Evolutionary conservation across 2,888 invertebrate species (phyloP).

Genomic region (Heliconius sara): DNA sequence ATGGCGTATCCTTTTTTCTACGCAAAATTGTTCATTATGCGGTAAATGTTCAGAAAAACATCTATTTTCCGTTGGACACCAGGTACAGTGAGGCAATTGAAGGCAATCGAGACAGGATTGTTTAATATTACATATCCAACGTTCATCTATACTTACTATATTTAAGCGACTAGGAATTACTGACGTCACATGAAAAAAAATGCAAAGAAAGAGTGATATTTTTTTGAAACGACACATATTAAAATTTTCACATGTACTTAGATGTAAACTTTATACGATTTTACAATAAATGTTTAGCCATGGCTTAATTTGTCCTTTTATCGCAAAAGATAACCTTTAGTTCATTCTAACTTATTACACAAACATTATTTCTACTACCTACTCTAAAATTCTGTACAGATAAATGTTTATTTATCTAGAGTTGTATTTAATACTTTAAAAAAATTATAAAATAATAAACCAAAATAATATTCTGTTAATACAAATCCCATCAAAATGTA

Average conservation of each 20-base stretch:
- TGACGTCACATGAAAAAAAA: slow-evolving; percentile 49
- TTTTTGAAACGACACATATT: slow-evolving; percentile 37
- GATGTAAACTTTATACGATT: slow-evolving; percentile 43
- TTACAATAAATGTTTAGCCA: slow-evolving; percentile 63
- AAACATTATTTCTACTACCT: slow-evolving; percentile 46
- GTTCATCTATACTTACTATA: slow-evolving; percentile 61
- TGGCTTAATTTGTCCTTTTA: slow-evolving; percentile 64
- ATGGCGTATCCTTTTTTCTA: slow-evolving; percentile 60
- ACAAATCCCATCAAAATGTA: too few relatives aligned
- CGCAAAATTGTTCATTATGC: slow-evolving; percentile 58
- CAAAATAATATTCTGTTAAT: neutral
- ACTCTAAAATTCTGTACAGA: slow-evolving; percentile 25
- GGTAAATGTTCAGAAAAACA: slow-evolving; percentile 66
- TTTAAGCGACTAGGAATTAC: slow-evolving; percentile 50
- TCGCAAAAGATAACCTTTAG: slow-evolving; percentile 73
- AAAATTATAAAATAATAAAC: neutral
- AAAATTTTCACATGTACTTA: neutral
- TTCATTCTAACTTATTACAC: slow-evolving; percentile 48
- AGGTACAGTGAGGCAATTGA: slow-evolving; percentile 70
- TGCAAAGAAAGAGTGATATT: slow-evolving; percentile 41
- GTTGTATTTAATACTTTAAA: neutral
- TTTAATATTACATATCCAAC: slow-evolving; percentile 72
- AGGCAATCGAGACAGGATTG: slow-evolving; percentile 69
- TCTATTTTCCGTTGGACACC: slow-evolving; percentile 67
- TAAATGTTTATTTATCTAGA: slow-evolving; percentile 9